phyloP scores from a whole-genome alignment of 2,113 vertebrate genomes.

The Xiphophorus couchianus region DNA sequence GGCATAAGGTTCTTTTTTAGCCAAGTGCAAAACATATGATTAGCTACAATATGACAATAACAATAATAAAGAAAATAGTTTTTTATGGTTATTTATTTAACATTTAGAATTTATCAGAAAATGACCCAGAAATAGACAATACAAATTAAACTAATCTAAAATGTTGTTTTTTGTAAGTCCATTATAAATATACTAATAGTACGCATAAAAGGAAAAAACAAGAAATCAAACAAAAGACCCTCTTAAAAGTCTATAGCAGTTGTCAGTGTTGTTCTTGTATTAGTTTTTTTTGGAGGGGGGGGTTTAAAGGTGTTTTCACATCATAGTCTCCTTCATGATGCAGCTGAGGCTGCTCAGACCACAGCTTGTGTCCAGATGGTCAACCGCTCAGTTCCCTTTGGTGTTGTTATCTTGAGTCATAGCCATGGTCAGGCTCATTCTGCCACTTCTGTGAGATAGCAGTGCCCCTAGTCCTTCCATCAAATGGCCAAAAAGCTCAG shows the following conservation, averaged over 20 bases:
- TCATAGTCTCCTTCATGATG: neutral
- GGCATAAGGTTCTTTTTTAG: too few relatives aligned
- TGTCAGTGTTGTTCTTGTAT: neutral
- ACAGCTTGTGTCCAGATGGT: constrained; percentile 35
- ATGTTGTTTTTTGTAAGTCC: too few relatives aligned
- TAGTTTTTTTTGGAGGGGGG: neutral
- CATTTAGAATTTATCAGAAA: too few relatives aligned
- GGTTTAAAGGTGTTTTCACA: constrained; percentile 3
- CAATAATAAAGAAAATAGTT: too few relatives aligned
- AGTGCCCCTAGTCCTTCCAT: neutral
- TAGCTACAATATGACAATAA: too few relatives aligned
- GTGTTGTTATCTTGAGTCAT: constrained; percentile 28
- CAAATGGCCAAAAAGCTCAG: neutral
- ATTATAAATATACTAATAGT: too few relatives aligned
- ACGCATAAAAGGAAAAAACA: neutral
- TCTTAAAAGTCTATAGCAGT: neutral
- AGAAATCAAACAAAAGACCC: neutral
- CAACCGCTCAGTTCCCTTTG: constrained; percentile 24
- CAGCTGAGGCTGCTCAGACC: constrained; percentile 34
- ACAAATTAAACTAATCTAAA: too few relatives aligned
- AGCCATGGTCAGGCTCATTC: constrained; percentile 25
- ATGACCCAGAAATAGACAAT: too few relatives aligned
- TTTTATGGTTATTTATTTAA: too few relatives aligned
- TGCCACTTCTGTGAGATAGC: constrained; percentile 7
- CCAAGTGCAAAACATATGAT: too few relatives aligned